A percentile compares a stretch with the other conserved stretches of the same genome.
phyloP scores from a whole-genome alignment of 1,140 invertebrate species.

The Solenopsis fugax region DNA sequence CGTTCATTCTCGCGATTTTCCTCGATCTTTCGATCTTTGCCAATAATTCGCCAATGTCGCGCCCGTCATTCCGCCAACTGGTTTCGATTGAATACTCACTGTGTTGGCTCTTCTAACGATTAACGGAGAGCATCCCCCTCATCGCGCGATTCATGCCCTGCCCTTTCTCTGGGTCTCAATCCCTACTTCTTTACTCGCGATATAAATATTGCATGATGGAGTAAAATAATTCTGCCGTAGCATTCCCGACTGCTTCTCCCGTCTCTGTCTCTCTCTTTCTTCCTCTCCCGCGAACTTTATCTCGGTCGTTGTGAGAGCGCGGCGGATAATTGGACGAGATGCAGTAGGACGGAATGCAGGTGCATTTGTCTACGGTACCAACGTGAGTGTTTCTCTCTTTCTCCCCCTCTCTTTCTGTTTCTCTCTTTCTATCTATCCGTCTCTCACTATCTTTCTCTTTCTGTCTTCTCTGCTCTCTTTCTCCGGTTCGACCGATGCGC shows the following conservation, averaged over 20 bases:
- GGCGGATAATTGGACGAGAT: slow-evolving; percentile 73
- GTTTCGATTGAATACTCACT: slow-evolving; percentile 67
- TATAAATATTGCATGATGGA: slow-evolving; percentile 73
- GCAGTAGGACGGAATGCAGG: slow-evolving; percentile 74
- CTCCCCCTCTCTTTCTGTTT: slow-evolving; percentile 22
- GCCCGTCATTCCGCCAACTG: slow-evolving; percentile 62
- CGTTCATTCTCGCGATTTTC: slow-evolving; percentile 60
- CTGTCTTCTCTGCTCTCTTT: neutral
- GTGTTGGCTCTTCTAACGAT: slow-evolving; percentile 48
- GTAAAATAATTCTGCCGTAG: slow-evolving; percentile 64
- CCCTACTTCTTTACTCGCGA: neutral
- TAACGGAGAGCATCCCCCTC: slow-evolving; percentile 30
- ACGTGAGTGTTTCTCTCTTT: slow-evolving; percentile 59
- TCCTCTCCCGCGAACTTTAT: slow-evolving; percentile 47
- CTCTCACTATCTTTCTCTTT: slow-evolving; percentile 1
- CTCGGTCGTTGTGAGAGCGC: slow-evolving; percentile 52
- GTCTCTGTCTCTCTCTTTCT: neutral
- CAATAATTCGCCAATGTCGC: slow-evolving; percentile 69
- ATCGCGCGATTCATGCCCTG: neutral
- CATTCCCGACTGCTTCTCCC: neutral
- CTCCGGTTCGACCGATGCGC: slow-evolving; percentile 64
- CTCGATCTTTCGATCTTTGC: neutral
- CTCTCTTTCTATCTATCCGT: slow-evolving; percentile 12
- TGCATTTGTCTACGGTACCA: slow-evolving; percentile 75
- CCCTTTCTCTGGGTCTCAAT: neutral